Conservation (phyloP, 1,140 invertebrate species). For the silkworm (Bombyx mori) region DNA sequence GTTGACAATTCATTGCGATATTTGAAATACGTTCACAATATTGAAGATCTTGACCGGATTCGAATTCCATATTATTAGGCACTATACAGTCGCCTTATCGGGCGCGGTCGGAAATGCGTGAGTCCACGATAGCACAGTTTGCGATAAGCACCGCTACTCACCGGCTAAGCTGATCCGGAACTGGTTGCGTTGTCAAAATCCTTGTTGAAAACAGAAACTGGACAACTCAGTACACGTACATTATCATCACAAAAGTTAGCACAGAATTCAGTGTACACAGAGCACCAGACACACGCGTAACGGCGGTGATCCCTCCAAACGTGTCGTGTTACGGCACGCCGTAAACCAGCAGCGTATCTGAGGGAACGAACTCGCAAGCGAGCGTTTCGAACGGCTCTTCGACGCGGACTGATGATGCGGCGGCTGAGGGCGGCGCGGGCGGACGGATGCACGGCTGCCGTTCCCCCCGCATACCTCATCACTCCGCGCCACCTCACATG, state of each 20-base stretch:
- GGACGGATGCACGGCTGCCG: conserved; percentile 41
- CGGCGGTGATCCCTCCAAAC: conserved; percentile 66
- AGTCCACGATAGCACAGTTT: conserved; percentile 60
- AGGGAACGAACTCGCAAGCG: conserved; percentile 61
- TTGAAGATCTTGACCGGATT: conserved; percentile 16
- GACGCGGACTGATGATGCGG: conserved; percentile 66
- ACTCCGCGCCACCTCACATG: conserved; percentile 34
- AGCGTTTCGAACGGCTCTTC: conserved; percentile 59
- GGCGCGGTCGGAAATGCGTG: conserved; percentile 68
- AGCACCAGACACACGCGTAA: conserved; percentile 62
- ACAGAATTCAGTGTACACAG: conserved; percentile 61
- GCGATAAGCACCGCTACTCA: conserved; percentile 66
- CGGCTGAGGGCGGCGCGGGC: conserved; percentile 63
- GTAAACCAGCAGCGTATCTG: conserved; percentile 71
- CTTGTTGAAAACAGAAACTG: conserved; percentile 33
- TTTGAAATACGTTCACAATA: too few species aligned
- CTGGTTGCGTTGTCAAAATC: conserved; percentile 58
- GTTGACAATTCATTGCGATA: too few species aligned
- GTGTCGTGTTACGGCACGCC: conserved; percentile 69
- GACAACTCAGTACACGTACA: conserved; percentile 55
- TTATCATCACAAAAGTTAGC: conserved; percentile 55
- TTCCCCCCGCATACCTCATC: conserved; percentile 22
- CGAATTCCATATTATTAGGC: conserved; percentile 27
- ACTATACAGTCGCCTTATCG: conserved; percentile 48
- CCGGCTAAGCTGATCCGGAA: conserved; percentile 68